phyloP scores from a whole-genome alignment of 2,113 vertebrate genomes.

The Seriola rivoliana region DNA sequence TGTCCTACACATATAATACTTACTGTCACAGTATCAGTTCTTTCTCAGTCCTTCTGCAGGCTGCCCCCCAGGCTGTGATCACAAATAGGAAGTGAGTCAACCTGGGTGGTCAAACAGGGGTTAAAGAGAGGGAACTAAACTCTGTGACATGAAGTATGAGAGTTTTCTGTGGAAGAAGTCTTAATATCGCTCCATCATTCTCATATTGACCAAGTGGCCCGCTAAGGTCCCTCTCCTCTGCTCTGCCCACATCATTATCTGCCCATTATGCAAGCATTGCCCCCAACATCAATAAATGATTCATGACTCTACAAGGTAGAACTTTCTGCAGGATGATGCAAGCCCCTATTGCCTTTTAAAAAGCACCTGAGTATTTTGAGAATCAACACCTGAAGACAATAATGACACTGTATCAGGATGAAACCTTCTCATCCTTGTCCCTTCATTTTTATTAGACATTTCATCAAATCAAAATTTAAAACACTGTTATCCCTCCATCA shows the following conservation, averaged over 20 bases:
- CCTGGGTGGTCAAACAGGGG: background rate
- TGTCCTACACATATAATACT: background rate
- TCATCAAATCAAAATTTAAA: constrained; percentile 29
- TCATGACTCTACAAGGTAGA: constrained; percentile 14
- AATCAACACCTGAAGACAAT: background rate
- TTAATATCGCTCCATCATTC: constrained; percentile 36
- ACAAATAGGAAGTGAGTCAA: background rate
- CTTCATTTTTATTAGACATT: background rate
- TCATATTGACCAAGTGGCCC: constrained; percentile 47
- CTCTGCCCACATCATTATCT: constrained; percentile 58
- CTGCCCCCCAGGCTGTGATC: background rate
- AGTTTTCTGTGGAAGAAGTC: constrained; percentile 15
- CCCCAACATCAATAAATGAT: constrained; percentile 35
- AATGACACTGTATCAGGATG: background rate
- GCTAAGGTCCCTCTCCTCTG: constrained; percentile 26
- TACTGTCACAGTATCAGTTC: background rate
- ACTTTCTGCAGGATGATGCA: constrained; percentile 20
- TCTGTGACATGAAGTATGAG: background rate
- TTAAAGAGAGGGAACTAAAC: constrained; percentile 10
- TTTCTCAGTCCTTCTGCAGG: background rate
- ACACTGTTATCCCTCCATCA: constrained; percentile 1
- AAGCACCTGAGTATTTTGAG: background rate
- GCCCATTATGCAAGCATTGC: constrained; percentile 33
- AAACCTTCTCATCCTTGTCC: background rate
- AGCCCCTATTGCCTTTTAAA: background rate